Evolutionary conservation across 2,113 vertebrate species (phyloP), one percentile per base, ranked within the genome.

Genomic region (Cynopterus brachyotis): DNA sequence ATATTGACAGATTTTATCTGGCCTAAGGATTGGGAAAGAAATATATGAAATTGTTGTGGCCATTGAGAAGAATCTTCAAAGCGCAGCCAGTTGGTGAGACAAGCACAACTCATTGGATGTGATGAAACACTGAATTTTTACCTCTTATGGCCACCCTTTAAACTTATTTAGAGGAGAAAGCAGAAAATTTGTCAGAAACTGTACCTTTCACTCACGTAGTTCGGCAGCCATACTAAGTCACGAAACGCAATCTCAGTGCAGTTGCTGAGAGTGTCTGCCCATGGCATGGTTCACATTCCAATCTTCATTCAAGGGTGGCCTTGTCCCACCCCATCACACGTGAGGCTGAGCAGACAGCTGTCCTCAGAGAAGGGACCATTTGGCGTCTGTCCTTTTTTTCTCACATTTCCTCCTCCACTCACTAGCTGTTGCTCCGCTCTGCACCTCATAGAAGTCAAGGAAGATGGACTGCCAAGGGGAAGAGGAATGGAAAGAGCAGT

Each of bases 271-370:
- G 10, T 30, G 9, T 32, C 40, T 81, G 7, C 30, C 32, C 24
- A 57, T n/a, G 6, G 20, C 15, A 26, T 9, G 24, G 0, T 30
- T 42, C 12, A 26, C 1, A 7, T 1, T 4, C 50, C 17, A n/a
- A 1, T 40, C 28, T 30, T 66, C 5, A 11, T 10, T 55, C 69
- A n/a, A n/a, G 4, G 3, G 19, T 11, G 50, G 32, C 19, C 3
- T 57, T 13, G 60, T 82, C 42, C 69, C 4, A 30, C 32, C 9
- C 35, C 3, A 7, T 0, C 28, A 55, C 13, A n/a, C 19, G 7
- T 22, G 37, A 37, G 37, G 62, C 24, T 1, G 37, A 16, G 6
- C 47, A 24, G 32, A 12, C 4, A 40, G 24, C 53, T 72, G 35
- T 45, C 22, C n/a, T 17, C 15, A 15, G 30, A 50, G 37, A 73